phyloP scores from a whole-genome alignment of 2,888 invertebrate genomes.

The Oeneis ivallda region DNA sequence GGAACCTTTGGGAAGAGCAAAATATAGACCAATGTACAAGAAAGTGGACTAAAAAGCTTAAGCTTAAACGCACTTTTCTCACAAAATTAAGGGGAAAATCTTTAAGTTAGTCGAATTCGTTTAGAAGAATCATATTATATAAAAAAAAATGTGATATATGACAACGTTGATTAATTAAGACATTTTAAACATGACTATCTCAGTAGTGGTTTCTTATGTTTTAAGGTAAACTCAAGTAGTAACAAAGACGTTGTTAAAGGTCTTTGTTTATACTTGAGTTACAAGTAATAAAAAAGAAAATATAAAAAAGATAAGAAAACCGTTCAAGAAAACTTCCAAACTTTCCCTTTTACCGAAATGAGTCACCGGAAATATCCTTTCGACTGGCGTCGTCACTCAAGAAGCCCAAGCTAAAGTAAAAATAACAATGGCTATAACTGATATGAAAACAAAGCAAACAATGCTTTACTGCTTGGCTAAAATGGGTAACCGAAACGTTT shows the following conservation, averaged over 20 bases:
- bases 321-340: background rate
- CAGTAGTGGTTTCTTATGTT: background rate
- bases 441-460: constrained; percentile 14
- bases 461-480: background rate
- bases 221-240: background rate
- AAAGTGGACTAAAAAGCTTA: too few relatives aligned
- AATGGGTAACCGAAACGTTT: constrained; percentile 7
- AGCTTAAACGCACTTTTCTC: too few relatives aligned
- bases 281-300: background rate
- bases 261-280: too few relatives aligned
- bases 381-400: constrained; percentile 1
- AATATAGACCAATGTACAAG: too few relatives aligned
- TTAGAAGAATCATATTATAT: too few relatives aligned
- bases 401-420: background rate
- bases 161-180: too few relatives aligned
- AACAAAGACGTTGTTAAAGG: too few relatives aligned
- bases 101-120: too few relatives aligned
- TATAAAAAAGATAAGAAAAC: constrained; percentile 5
- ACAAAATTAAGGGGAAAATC: too few relatives aligned
- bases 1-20: too few relatives aligned
- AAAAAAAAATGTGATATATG: too few relatives aligned
- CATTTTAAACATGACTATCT: too few relatives aligned
- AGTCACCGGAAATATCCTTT: constrained; percentile 20
- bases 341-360: constrained; percentile 21
- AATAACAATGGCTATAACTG: constrained; percentile 11